Percentiles rank a stretch among this genome's conserved stretches.
Conservation (phyloP, 2,113 vertebrate species). For the Ictalurus furcatus region DNA sequence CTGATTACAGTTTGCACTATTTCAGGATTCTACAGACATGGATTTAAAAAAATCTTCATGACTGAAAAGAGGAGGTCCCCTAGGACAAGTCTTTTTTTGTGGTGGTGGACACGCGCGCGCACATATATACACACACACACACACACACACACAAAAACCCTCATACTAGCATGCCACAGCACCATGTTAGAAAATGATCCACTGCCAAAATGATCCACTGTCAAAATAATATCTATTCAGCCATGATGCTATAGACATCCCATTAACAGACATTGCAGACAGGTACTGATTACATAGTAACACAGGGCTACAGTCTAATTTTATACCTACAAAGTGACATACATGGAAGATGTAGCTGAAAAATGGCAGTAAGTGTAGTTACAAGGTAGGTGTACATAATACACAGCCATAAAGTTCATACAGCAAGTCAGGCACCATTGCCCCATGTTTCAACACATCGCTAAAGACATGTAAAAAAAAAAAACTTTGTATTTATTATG, state of each 20-base stretch:
- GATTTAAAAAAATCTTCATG: neutral
- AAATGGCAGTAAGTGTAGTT: too few species aligned
- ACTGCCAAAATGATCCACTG: neutral
- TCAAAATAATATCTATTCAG: neutral
- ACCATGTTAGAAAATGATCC: neutral
- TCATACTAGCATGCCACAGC: neutral
- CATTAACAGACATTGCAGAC: neutral
- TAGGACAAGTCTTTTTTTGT: constrained; percentile 4
- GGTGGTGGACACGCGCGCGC: neutral
- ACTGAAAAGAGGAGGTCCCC: neutral
- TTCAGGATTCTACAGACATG: neutral
- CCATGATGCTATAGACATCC: neutral
- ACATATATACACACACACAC: neutral
- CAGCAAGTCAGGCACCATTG: neutral
- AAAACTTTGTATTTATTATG: neutral
- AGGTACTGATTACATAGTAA: neutral
- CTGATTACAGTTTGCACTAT: neutral
- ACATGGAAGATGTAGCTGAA: neutral
- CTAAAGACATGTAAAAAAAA: neutral
- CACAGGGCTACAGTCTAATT: neutral
- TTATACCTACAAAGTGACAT: neutral
- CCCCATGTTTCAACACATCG: neutral
- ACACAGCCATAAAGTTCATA: neutral
- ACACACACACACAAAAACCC: neutral
- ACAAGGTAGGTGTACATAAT: neutral